Evolutionary conservation across 2,113 vertebrate genomes (phyloP).

Genomic region (Stigmatopora nigra): DNA sequence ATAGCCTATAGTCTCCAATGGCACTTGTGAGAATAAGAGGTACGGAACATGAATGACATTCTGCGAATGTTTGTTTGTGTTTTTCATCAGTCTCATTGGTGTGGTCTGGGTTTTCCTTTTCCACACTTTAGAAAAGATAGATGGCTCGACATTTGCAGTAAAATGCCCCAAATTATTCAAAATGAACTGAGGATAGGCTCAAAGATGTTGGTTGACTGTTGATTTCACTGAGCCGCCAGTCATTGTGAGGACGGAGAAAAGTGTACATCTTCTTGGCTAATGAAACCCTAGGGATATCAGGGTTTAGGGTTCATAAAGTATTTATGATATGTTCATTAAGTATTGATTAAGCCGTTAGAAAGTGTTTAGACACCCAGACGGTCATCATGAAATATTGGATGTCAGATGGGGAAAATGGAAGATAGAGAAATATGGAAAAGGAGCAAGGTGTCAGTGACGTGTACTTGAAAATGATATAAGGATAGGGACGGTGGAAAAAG

Average conservation of each 20-base stretch:
- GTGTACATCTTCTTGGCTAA: constrained; percentile 52
- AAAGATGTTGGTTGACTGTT: constrained; percentile 39
- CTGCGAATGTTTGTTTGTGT: too few species aligned
- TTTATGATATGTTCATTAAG: constrained; percentile 64
- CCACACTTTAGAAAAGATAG: not conserved
- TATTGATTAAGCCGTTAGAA: constrained; percentile 61
- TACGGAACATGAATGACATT: too few species aligned
- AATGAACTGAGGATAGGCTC: constrained; percentile 32
- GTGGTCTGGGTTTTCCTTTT: too few species aligned
- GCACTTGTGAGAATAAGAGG: too few species aligned
- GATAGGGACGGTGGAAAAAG: constrained; percentile 8
- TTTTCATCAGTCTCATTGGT: too few species aligned
- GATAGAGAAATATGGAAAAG: constrained; percentile 19
- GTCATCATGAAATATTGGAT: constrained; percentile 52
- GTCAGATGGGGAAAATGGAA: constrained; percentile 31
- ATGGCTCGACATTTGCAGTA: constrained; percentile 1
- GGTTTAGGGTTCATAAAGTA: constrained; percentile 63
- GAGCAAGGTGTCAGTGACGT: constrained; percentile 14
- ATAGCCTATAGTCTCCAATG: too few species aligned
- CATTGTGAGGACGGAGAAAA: constrained; percentile 39
- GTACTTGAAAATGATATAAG: constrained; percentile 21
- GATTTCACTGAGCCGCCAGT: constrained; percentile 34
- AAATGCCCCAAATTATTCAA: constrained; percentile 4
- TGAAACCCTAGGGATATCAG: constrained; percentile 53
- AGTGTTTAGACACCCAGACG: constrained; percentile 57